Percentiles rank a stretch among this genome's conserved stretches.
Evolutionary conservation across 2,797 vertebrate genomes (phyloP).

Genomic region (Austrolebias charrua): DNA sequence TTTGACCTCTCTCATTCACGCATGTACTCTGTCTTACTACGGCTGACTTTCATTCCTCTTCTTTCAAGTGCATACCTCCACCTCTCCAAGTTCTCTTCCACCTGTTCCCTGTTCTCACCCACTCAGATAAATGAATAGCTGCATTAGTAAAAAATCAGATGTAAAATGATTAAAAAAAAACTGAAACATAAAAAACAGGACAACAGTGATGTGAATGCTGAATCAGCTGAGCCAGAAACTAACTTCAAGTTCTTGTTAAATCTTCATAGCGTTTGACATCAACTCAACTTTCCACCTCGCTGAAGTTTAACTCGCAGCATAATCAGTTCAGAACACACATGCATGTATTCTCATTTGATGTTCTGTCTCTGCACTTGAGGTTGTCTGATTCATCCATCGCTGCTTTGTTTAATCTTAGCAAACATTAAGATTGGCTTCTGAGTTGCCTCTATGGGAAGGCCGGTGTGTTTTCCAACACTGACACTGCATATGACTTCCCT

Average conservation of each 20-base stretch:
- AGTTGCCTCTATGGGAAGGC: conserved; percentile 43
- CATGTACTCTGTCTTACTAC: no score
- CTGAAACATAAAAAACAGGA: no score
- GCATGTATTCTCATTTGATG: conserved; percentile 17
- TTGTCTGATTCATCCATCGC: conserved; percentile 38
- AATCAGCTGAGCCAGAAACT: conserved; percentile 5
- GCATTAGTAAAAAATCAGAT: no score
- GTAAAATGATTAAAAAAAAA: no score
- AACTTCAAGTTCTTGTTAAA: conserved; percentile 27
- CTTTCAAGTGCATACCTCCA: no score
- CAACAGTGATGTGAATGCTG: no score
- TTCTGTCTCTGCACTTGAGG: conserved; percentile 34
- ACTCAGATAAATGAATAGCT: no score
- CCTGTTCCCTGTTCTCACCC: no score
- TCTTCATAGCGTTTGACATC: conserved; percentile 13
- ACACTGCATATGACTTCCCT: conserved; percentile 59
- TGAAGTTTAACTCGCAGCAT: conserved; percentile 9
- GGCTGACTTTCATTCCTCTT: no score
- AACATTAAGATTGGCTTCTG: conserved; percentile 58
- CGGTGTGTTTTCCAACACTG: conserved; percentile 57
- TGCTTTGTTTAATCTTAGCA: no score
- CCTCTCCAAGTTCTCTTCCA: no score
- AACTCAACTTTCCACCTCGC: conserved; percentile 9
- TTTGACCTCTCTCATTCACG: no score
- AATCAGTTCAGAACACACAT: conserved; percentile 16